Base-by-base conservation (phyloP, 2,113 vertebrate genomes). In the Tonatia bakeri region DNA sequence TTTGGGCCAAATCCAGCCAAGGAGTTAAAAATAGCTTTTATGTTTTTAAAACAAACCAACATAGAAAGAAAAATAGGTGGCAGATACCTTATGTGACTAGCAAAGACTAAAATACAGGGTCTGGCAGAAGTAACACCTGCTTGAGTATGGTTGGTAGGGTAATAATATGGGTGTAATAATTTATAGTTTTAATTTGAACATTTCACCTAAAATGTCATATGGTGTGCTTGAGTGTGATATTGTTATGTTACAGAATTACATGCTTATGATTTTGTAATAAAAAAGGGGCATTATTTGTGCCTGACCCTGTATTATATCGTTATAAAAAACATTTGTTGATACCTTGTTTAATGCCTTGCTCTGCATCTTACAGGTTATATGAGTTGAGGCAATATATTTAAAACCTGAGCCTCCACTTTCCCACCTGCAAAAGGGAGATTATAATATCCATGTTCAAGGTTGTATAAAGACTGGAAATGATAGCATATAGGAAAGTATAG, bases 61-160 rank as follows among this genome's bases (percentile, higher is more conserved):
- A 82, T 33, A 93, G 43, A 90, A 91, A 92, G 22, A 90, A 92
- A 92, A 87, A 61, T 73, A 77, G 56, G 22, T 47, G 84, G 19
- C 24, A 81, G 85, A 82, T 22, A 76, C 15, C 76, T 81, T 72
- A 54, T 20, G 31, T 95, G 81, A 91, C 80, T 93, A 11, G 1
- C 20, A 87, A 87, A 97, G 40, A 22, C 67, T 93, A 82, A 90
- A 96, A 83, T 83, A 94, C 59, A 61, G 59, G 59, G 59, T 61
- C 59, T 28, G 59, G 24, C 59, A 61, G 59, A 61, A 61, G 24
- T 61, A 61, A 61, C 24, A 28, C 59, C 59, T 61, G 59, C 24
- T 12, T 61, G 24, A 61, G 16, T 61, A 24, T 26, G 59, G 59
- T 61, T 61, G 59, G 26, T 61, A 61, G 59, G 59, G 59, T 28